Evolutionary conservation across 2,113 vertebrate genomes (phyloP).

Genomic region (Albula glossodonta): DNA sequence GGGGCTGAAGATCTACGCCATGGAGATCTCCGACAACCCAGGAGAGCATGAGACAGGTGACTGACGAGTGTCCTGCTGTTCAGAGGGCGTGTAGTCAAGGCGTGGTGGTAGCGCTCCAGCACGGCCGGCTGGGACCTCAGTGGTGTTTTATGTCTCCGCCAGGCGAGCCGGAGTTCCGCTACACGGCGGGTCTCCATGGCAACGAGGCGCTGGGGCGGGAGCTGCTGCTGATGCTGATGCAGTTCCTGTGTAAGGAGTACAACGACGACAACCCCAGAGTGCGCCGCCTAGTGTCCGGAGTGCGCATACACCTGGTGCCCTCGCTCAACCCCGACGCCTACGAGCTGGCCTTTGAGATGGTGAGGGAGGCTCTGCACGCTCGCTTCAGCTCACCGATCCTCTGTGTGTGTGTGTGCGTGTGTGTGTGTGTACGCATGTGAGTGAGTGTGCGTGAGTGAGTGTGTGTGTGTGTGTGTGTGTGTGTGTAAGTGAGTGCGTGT

Average conservation of each 20-base stretch:
- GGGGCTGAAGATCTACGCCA: conserved; percentile 89
- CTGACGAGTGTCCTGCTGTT: background rate
- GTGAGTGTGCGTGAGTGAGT: no score
- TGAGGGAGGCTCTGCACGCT: conserved; percentile 46
- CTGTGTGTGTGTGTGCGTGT: no score
- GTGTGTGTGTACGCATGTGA: no score
- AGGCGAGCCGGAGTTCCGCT: conserved; percentile 93
- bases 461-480: background rate
- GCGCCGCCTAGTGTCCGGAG: conserved; percentile 79
- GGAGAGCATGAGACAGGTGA: conserved; percentile 89
- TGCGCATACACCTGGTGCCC: conserved; percentile 90
- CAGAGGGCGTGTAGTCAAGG: no score
- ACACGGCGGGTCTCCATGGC: conserved; percentile 89
- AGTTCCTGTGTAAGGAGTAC: conserved; percentile 90
- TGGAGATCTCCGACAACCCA: conserved; percentile 92
- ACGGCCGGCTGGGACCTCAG: background rate
- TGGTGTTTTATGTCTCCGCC: conserved; percentile 37
- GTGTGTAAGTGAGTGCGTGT: background rate
- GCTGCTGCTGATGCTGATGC: conserved; percentile 87
- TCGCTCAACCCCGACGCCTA: conserved; percentile 93
- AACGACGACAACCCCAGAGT: conserved; percentile 79
- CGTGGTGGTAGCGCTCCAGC: no score
- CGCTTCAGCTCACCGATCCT: background rate
- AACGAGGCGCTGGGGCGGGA: conserved; percentile 89
- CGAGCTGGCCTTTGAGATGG: conserved; percentile 85